phyloP scores from a whole-genome alignment of 2,888 invertebrate genomes.

The Sarcophaga caerulescens region DNA sequence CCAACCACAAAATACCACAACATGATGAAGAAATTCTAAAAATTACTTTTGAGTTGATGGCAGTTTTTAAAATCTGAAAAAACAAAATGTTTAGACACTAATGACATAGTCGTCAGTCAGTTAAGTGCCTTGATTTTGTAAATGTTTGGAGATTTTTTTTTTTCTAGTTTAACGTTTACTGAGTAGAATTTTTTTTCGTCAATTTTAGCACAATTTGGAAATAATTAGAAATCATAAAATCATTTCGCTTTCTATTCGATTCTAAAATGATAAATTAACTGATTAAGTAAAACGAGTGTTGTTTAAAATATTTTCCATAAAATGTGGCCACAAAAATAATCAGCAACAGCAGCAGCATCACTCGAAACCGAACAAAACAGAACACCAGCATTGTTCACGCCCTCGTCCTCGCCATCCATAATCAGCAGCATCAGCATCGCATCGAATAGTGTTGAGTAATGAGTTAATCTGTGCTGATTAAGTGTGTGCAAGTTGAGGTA shows the following conservation, averaged over 20 bases:
- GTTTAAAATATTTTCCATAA: constrained; percentile 14
- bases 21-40: constrained; percentile 38
- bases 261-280: constrained; percentile 8
- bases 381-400: not conserved
- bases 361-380: not conserved
- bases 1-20: constrained; percentile 17
- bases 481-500: constrained; percentile 70
- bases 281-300: constrained; percentile 7
- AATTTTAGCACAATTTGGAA: too few relatives aligned
- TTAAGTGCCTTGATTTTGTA: constrained; percentile 61
- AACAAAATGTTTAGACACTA: constrained; percentile 41
- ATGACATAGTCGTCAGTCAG: constrained; percentile 63
- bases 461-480: constrained; percentile 80
- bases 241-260: too few relatives aligned
- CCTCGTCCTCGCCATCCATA: not conserved
- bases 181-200: too few relatives aligned
- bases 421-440: not conserved
- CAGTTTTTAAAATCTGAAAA: not conserved
- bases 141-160: constrained; percentile 26
- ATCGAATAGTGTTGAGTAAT: constrained; percentile 77
- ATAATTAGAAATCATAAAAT: too few relatives aligned
- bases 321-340: constrained; percentile 56
- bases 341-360: constrained; percentile 19
- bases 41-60: constrained; percentile 44
- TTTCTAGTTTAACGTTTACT: too few relatives aligned